These are phyloP conservation scores for Nanorana parkeri DNA, from an alignment of 2,113 vertebrate genomes.

Conservation along the genomic window DNA sequence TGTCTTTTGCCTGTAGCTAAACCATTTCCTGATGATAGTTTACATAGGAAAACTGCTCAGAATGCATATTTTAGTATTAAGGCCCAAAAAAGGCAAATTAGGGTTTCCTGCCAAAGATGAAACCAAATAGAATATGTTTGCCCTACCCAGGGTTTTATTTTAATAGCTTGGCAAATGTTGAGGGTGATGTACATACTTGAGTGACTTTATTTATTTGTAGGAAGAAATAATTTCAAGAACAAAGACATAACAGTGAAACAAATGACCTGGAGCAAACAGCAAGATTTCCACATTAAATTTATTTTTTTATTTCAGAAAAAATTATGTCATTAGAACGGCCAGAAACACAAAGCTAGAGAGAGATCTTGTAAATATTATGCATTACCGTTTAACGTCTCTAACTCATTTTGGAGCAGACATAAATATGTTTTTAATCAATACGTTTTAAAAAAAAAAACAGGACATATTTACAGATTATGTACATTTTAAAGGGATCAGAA, in stretches of 20 bases:
- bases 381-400: no score
- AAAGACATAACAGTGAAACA: slow-evolving; percentile 6
- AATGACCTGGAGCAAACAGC: slow-evolving; percentile 25
- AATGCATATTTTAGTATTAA: slow-evolving; percentile 43
- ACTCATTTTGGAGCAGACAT: no score
- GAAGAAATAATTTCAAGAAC: slow-evolving; percentile 1
- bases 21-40: slow-evolving; percentile 46
- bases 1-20: slow-evolving; percentile 53
- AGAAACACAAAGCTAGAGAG: no score
- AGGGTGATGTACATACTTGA: slow-evolving; percentile 32
- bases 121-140: slow-evolving; percentile 35
- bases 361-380: no score
- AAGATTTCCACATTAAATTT: not conserved
- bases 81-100: slow-evolving; percentile 40
- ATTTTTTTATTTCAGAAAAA: no score
- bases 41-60: slow-evolving; percentile 48
- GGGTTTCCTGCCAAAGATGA: slow-evolving; percentile 44
- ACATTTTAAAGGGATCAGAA: no score
- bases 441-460: no score
- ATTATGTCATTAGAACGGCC: no score
- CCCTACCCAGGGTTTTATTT: slow-evolving; percentile 8
- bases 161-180: slow-evolving; percentile 35
- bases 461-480: no score
- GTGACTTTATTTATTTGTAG: slow-evolving; percentile 31
- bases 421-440: no score